phyloP scores from a whole-genome alignment of 1,140 invertebrate genomes.

The Penaeus japonicus region DNA sequence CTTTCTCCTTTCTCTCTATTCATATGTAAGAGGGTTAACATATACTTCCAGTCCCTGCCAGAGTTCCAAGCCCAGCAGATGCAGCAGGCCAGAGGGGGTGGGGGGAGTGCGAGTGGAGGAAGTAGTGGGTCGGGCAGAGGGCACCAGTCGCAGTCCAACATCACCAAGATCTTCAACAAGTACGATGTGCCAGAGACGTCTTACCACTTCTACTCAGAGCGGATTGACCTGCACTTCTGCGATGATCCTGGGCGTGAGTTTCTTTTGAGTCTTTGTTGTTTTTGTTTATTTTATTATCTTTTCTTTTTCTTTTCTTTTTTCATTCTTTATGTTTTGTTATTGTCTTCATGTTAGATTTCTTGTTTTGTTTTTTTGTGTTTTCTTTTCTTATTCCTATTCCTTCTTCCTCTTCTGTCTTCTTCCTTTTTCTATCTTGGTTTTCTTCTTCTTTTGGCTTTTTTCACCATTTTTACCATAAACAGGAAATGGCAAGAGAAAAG shows the following conservation, averaged over 20 bases:
- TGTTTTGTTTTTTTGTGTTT: too few species aligned
- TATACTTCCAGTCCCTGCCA: conserved; percentile 72
- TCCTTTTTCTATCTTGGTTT: too few species aligned
- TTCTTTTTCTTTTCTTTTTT: not conserved
- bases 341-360: not conserved
- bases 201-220: conserved; percentile 92
- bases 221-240: conserved; percentile 96
- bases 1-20: too few species aligned
- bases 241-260: conserved; percentile 88
- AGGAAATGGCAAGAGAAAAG: too few species aligned
- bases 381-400: too few species aligned
- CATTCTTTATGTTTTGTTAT: not conserved
- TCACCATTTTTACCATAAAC: too few species aligned
- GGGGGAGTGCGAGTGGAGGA: conserved; percentile 38
- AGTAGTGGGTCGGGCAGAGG: conserved; percentile 62
- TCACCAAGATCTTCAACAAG: conserved; percentile 63
- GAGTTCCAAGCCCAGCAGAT: conserved; percentile 81
- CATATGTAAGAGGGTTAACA: too few species aligned
- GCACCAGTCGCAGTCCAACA: conserved; percentile 8
- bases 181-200: conserved; percentile 97
- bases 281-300: too few species aligned
- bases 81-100: conserved; percentile 69
- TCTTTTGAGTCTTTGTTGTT: not conserved
- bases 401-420: too few species aligned
- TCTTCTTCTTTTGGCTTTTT: too few species aligned